Evolutionary conservation across 2,113 vertebrate species (phyloP).

Genomic region (Sander lucioperca): DNA sequence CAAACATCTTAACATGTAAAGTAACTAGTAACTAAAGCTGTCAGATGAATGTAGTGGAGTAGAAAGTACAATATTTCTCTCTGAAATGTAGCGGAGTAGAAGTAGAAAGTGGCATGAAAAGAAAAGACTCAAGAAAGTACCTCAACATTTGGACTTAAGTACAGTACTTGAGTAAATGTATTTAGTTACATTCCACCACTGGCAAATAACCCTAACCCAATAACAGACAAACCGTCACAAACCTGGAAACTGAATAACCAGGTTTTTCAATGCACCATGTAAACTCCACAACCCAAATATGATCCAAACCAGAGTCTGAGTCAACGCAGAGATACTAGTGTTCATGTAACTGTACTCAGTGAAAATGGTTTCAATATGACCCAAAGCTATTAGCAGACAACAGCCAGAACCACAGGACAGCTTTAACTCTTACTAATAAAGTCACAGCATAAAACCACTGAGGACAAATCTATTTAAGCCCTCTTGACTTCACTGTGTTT

Average conservation of each 20-base stretch:
- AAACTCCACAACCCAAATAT: background rate
- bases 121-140: too few relatives aligned
- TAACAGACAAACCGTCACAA: too few relatives aligned
- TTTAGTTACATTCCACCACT: too few relatives aligned
- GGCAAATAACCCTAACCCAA: too few relatives aligned
- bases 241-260: background rate
- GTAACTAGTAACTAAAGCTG: too few relatives aligned
- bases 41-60: too few relatives aligned
- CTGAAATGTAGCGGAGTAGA: too few relatives aligned
- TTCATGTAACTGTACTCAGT: background rate
- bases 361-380: background rate
- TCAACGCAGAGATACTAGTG: background rate
- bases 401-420: background rate
- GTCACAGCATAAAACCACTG: background rate
- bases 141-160: too few relatives aligned
- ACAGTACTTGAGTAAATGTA: too few relatives aligned
- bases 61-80: too few relatives aligned
- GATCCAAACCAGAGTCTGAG: background rate
- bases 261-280: background rate
- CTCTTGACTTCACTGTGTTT: conserved; percentile 19
- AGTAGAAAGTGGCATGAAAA: too few relatives aligned
- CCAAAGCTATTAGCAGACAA: background rate
- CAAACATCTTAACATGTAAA: too few relatives aligned
- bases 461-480: conserved; percentile 5
- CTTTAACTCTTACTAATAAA: background rate